Base-by-base conservation (phyloP, 1,140 invertebrate species). In the Bathynomus jamesi region DNA sequence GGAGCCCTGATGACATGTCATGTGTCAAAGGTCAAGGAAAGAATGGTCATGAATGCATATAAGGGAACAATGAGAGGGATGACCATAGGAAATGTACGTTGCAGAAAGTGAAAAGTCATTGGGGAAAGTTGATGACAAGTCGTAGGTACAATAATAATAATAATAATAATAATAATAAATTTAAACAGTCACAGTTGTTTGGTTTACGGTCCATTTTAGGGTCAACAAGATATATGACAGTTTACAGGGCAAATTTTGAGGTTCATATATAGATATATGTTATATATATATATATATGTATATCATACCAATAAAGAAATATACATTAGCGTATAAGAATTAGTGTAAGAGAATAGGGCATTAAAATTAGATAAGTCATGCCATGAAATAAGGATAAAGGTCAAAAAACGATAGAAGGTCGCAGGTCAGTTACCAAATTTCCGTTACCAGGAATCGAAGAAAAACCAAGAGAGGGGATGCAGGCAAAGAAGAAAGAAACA, bases 1-100 rank as follows among this genome's bases (percentile, higher is more conserved):
- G 80, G 79, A 8, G 78, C 78, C 40, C 78, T 77, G 69, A n/a
- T 60, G 67, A 24, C 25, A 64, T 29, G 8, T 7, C 21, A n/a
- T 24, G 13, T 3, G 53, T 8, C 28, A 27, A 28, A 17, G 0
- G 1, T 10, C 21, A 24, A 24, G 24, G 29, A 40, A 13, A 32
- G 7, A 10, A 5, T n/a, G 24, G n/a, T 10, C 30, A 40, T 8
- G 7, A 8, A 17, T 40, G 32, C 32, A 40, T 8, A 40, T 7
- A 17, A 40, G n/a, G n/a, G n/a, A n/a, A n/a, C n/a, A n/a, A n/a
- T n/a, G n/a, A n/a, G n/a, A n/a, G n/a, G n/a, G n/a, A n/a, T n/a
- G n/a, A n/a, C n/a, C n/a, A n/a, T n/a, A n/a, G n/a, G n/a, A n/a
- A n/a, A n/a, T n/a, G n/a, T n/a, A n/a, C n/a, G n/a, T n/a, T n/a